Conservation (phyloP, 2,113 vertebrate species). For the Alligator sinensis region DNA sequence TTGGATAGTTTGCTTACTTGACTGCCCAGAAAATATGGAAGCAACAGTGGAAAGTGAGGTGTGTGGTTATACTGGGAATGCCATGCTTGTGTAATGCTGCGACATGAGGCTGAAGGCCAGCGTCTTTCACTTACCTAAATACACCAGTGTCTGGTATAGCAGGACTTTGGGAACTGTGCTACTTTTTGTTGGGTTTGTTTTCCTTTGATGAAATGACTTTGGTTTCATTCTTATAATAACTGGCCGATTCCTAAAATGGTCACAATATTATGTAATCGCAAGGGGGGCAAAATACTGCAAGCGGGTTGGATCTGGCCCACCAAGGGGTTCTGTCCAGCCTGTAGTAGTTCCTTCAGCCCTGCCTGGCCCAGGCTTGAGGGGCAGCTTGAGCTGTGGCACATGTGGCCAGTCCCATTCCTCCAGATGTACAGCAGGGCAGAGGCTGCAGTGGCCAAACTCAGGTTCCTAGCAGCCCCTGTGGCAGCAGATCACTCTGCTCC, state of each 20-base stretch:
- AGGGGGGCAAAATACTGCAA: too few relatives aligned
- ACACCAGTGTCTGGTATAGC: neutral
- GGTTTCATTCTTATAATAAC: neutral
- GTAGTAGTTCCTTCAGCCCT: too few relatives aligned
- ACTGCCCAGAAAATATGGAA: conserved; percentile 44
- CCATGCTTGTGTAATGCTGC: neutral
- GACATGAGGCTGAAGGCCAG: neutral
- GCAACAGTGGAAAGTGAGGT: conserved; percentile 20
- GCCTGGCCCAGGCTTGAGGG: too few relatives aligned
- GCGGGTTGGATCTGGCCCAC: too few relatives aligned
- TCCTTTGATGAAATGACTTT: neutral
- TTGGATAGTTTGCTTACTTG: conserved; percentile 49
- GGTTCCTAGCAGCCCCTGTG: too few relatives aligned
- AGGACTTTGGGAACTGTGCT: neutral
- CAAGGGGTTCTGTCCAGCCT: too few relatives aligned
- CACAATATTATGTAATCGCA: neutral
- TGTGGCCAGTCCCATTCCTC: too few relatives aligned
- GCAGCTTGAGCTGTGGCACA: too few relatives aligned
- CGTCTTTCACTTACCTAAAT: neutral
- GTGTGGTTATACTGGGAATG: conserved; percentile 35
- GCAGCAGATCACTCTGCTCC: too few relatives aligned
- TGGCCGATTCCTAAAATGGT: neutral
- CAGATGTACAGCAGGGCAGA: too few relatives aligned
- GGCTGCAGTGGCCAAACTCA: too few relatives aligned
- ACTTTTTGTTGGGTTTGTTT: neutral